These are phyloP conservation scores for Caenorhabditis sp. DNA, from an alignment of 2,888 invertebrate genomes.

Conservation along the genomic window DNA sequence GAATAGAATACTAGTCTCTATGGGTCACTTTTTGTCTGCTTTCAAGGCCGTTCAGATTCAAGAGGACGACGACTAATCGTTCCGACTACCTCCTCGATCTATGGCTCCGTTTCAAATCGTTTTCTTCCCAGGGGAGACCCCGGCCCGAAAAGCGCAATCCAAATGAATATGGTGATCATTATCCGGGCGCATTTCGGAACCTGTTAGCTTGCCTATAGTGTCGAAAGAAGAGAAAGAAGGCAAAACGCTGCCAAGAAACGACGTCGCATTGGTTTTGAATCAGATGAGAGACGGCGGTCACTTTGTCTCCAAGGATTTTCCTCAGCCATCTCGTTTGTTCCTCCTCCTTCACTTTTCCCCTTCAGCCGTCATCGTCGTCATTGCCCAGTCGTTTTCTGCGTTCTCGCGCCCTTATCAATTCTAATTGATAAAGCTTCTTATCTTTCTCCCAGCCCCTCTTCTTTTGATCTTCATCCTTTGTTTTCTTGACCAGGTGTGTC, in stretches of 20 bases:
- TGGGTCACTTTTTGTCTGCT: slow-evolving; percentile 41
- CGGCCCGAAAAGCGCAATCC: slow-evolving; percentile 31
- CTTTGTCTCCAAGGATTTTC: slow-evolving; percentile 17
- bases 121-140: neutral
- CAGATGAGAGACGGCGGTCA: slow-evolving; percentile 48
- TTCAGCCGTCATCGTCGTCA: slow-evolving; percentile 9
- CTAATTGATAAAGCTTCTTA: slow-evolving; percentile 19
- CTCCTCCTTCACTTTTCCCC: neutral
- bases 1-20: slow-evolving; percentile 33
- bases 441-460: neutral
- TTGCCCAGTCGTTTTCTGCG: slow-evolving; percentile 47
- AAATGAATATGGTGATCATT: slow-evolving; percentile 58
- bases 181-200: slow-evolving; percentile 50
- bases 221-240: slow-evolving; percentile 31
- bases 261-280: slow-evolving; percentile 53
- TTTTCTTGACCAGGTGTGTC: neutral
- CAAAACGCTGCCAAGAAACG: slow-evolving; percentile 45
- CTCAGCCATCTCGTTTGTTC: slow-evolving; percentile 41
- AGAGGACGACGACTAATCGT: slow-evolving; percentile 13
- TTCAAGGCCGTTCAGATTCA: slow-evolving; percentile 35
- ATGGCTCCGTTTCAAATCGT: slow-evolving; percentile 1
- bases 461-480: slow-evolving; percentile 17
- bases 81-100: neutral
- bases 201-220: slow-evolving; percentile 42
- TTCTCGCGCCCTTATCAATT: slow-evolving; percentile 37